Evolutionary conservation across 2,888 invertebrate species (phyloP), one percentile per base, ranked within the genome.

Genomic region (Melangyna quadrimaculata): DNA sequence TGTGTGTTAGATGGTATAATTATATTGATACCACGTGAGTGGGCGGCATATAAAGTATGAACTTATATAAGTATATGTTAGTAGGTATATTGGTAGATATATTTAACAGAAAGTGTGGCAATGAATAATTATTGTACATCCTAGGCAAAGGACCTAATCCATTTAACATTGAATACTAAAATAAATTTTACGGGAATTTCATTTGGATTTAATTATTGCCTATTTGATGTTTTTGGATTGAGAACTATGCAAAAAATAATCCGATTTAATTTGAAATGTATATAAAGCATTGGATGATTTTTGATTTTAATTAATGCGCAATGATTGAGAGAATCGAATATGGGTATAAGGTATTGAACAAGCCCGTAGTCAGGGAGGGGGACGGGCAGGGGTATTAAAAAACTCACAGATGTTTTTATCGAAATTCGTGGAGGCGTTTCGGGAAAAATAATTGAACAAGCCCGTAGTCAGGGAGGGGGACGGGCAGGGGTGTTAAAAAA

Each of bases 111-210:
- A 59, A 37, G 22, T 35, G 37, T 35, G 37, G 14, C 12, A n/a
- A 14, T 59, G 35, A 59, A 59, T 59, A 35, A 59, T 59, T 59
- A 35, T 29, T 51, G 1, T 53, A 24, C 22, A 10, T 14, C 12
- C 22, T 7, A 35, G 19, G 55, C 40, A 57, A 40, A 59, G 65
- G 57, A 45, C 14, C 43, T 51, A 75, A 78, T 82, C 40, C 29
- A 55, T 57, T 29, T 53, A 75, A 67, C 22, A 75, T 72, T 79
- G 67, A 67, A 84, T 75, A 37, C 29, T 75, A 61, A 75, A 79
- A 74, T 71, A 84, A 74, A 79, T 75, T 84, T 84, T 27, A 75
- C 84, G 65, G 71, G 71, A 75, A 79, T 75, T 79, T 79, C 67
- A 84, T 79, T 79, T 72, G 67, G 72, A 79, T 84, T 75, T 72